Conservation (phyloP, 2,797 vertebrate genomes). For the Lagorchestes hirsutus region DNA sequence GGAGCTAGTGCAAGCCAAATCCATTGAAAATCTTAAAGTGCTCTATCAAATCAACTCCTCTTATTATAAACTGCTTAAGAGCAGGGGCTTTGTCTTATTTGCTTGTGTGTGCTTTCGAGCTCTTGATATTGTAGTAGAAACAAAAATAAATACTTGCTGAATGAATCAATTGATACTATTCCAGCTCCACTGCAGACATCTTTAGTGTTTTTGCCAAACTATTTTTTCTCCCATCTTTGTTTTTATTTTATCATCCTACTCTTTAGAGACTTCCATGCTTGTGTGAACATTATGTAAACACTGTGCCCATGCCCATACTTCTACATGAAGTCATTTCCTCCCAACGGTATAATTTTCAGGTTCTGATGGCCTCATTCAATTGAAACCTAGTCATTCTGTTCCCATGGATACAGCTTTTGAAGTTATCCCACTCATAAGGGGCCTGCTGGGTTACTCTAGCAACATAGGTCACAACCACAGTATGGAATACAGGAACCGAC, state of each 20-base stretch:
- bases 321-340: not conserved
- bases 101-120: not conserved
- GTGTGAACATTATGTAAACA: not conserved
- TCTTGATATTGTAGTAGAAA: not conserved
- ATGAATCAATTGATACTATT: not conserved
- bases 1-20: not conserved
- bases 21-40: not conserved
- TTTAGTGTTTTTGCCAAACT: not conserved
- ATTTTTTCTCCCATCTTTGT: not conserved
- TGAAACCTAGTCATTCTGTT: slow-evolving; percentile 51
- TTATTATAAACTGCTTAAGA: not conserved
- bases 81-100: not conserved
- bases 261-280: not conserved
- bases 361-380: not conserved
- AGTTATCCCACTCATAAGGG: slow-evolving; percentile 56
- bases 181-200: not conserved
- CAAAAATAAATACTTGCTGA: not conserved
- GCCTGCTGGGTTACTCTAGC: slow-evolving; percentile 75
- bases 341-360: not conserved
- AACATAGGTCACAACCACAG: slow-evolving; percentile 70
- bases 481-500: not conserved
- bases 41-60: not conserved
- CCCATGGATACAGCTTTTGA: slow-evolving; percentile 71
- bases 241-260: not conserved
- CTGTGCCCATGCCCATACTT: not conserved